Evolutionary conservation across 2,113 vertebrate genomes (phyloP).

Genomic region (Apeltes quadracus): DNA sequence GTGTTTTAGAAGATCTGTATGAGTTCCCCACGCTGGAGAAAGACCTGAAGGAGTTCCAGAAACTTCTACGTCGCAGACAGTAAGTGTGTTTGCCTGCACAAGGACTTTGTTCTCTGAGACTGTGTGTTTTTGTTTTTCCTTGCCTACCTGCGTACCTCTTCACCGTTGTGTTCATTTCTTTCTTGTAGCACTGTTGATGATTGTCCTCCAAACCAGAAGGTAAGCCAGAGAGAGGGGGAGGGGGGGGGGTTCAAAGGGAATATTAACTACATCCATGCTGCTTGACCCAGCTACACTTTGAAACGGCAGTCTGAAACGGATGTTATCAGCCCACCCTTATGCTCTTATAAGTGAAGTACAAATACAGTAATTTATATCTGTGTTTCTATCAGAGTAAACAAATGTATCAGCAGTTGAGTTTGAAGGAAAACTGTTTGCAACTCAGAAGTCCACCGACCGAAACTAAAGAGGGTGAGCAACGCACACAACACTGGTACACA

Average conservation of each 20-base stretch:
- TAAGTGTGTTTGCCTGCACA: slow-evolving; percentile 77
- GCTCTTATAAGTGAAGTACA: not conserved
- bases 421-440: slow-evolving; percentile 93
- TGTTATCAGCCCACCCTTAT: not conserved
- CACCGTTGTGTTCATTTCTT: slow-evolving; percentile 20
- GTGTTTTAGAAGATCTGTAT: slow-evolving; percentile 94
- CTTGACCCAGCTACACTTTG: not conserved
- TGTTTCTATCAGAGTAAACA: slow-evolving; percentile 87
- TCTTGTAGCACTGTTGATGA: slow-evolving; percentile 92
- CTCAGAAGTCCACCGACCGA: slow-evolving; percentile 85
- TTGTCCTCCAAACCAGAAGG: slow-evolving; percentile 90
- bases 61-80: slow-evolving; percentile 95
- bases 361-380: not conserved
- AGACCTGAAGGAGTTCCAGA: slow-evolving; percentile 97
- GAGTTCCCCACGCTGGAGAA: slow-evolving; percentile 95
- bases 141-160: not conserved
- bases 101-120: not conserved
- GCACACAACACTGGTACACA: not conserved
- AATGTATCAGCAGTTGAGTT: slow-evolving; percentile 92
- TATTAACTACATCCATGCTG: not conserved
- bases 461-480: slow-evolving; percentile 88
- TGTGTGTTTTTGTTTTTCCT: not conserved
- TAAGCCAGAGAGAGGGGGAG: slow-evolving; percentile 21
- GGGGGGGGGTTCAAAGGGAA: too few species aligned
- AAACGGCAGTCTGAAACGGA: not conserved